Base-by-base conservation (phyloP, 2,888 invertebrate genomes). In the Omphaloscelis lunosa region DNA sequence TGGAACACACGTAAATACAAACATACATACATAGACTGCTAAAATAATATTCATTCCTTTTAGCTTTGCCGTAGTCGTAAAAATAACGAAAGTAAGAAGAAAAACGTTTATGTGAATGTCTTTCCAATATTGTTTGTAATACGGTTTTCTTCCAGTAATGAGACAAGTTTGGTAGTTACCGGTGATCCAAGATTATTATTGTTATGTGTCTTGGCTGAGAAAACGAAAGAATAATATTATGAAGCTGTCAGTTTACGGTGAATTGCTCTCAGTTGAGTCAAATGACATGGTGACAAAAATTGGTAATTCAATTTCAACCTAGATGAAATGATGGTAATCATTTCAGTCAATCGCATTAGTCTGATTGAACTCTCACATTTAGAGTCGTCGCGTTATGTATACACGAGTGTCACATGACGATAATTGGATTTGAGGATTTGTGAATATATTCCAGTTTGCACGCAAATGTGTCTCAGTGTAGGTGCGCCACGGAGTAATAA, bases 101-200 rank as follows among this genome's bases (percentile, higher is more conserved):
- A 53, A 15, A 51, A 72, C 27, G 48, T 72, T 56, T 7, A 27
- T 34, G 39, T 11, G 29, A 58, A 62, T 72, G 45, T 72, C 58
- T 70, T 58, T 69, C 29, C 56, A 45, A 69, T 58, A 72, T 66
- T 69, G 63, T 71, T 82, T 56, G 56, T 77, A 61, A 71, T 41
- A 59, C 68, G 81, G 41, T 69, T 72, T 48, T 61, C 56, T 61
- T 17, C 41, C 41, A 53, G 23, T 23, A 82, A 81, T 75, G 75
- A 77, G 65, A 7, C 34, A 77, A 77, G 66, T 78, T 82, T 29
- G 34, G 66, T 48, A 74, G 65, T 74, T 67, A 67, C 56, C n/a
- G 48, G 27, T 39, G 15, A 51, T 73, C 17, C 15, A 20, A 73
- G 65, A 70, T 79, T 48, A n/a, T 20, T 34, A 39, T 17, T 61